phyloP scores from a whole-genome alignment of 1,140 invertebrate genomes.

The Danaus plexippus region DNA sequence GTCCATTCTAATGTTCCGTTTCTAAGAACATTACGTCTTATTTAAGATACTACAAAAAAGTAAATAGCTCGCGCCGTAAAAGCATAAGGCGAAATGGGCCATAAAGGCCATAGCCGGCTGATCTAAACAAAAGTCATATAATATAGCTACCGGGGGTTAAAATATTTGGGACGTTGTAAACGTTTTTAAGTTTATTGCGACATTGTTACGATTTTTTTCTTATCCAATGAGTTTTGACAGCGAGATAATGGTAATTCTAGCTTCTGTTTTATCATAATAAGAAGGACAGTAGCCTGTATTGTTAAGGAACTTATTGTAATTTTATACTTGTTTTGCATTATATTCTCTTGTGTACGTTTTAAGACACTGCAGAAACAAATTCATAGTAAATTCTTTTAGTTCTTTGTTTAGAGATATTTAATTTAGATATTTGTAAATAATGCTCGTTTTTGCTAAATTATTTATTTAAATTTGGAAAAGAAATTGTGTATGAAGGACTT shows the following conservation, averaged over 20 bases:
- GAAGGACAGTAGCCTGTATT: constrained; percentile 33
- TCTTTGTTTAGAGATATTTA: constrained; percentile 12
- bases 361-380: constrained; percentile 24
- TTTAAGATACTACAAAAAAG: constrained; percentile 61
- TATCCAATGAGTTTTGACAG: constrained; percentile 51
- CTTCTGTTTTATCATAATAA: constrained; percentile 52
- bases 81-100: constrained; percentile 54
- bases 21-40: constrained; percentile 68
- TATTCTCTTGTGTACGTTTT: constrained; percentile 19
- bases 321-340: constrained; percentile 31
- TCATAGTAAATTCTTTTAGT: constrained; percentile 16
- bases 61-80: constrained; percentile 48
- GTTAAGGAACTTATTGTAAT: constrained; percentile 28
- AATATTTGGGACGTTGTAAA: constrained; percentile 60
- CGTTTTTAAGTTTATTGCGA: constrained; percentile 48
- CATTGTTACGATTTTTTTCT: constrained; percentile 58
- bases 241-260: constrained; percentile 44
- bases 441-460: no score
- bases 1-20: constrained; percentile 59
- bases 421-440: no score
- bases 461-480: no score
- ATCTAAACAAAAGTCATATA: constrained; percentile 49
- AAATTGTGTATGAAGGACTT: no score
- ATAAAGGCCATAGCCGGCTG: constrained; percentile 40
- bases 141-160: constrained; percentile 41